A percentile compares a stretch with the other conserved stretches of the same genome.
phyloP scores from a whole-genome alignment of 2,888 invertebrate genomes.

The Oeneis ivallda region DNA sequence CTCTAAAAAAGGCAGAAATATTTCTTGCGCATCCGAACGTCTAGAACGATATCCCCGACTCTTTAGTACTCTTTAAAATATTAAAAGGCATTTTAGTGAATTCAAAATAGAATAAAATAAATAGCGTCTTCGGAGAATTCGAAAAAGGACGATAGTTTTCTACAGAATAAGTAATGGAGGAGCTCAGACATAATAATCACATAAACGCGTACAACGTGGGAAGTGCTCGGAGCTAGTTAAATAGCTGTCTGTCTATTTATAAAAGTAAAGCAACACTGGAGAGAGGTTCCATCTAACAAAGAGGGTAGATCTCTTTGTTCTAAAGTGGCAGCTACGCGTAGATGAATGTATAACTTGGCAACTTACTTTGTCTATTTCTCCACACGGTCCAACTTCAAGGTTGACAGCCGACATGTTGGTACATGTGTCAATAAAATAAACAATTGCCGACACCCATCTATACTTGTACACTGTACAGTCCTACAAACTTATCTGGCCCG shows the following conservation, averaged over 20 bases:
- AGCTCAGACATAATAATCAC: slow-evolving; percentile 2
- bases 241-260: slow-evolving; percentile 52
- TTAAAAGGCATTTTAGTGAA: too few relatives aligned
- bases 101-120: neutral
- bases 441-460: neutral
- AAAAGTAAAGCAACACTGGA: slow-evolving; percentile 61
- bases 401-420: neutral
- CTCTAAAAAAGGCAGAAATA: too few relatives aligned
- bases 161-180: neutral
- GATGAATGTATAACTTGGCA: slow-evolving; percentile 74
- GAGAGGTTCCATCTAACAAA: slow-evolving; percentile 76
- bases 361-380: slow-evolving; percentile 45
- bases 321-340: slow-evolving; percentile 74
- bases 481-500: too few relatives aligned
- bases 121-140: neutral
- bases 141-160: neutral
- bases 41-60: too few relatives aligned
- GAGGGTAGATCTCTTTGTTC: slow-evolving; percentile 79
- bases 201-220: slow-evolving; percentile 7
- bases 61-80: too few relatives aligned
- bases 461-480: too few relatives aligned
- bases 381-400: neutral
- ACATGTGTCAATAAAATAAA: neutral
- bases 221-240: slow-evolving; percentile 44
- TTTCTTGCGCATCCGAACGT: too few relatives aligned